Evolutionary conservation across 2,888 invertebrate species (phyloP), one percentile per base, ranked within the genome.

Genomic region (Margaritifera margaritifera): DNA sequence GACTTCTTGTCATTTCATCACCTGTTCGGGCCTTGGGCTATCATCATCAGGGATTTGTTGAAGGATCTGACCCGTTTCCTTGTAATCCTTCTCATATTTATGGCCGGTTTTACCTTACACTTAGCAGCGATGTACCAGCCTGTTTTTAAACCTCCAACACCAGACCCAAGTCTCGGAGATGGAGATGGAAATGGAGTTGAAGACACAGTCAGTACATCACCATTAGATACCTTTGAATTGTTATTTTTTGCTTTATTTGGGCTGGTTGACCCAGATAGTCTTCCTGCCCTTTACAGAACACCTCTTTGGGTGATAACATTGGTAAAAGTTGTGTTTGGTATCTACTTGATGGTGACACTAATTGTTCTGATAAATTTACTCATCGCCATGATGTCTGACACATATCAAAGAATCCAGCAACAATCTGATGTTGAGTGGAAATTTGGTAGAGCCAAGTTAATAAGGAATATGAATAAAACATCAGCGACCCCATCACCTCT

Each of bases 381-480:
- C 91, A 99, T 99, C 93, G 99, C 99, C 92, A 98, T 99, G 98
- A 98, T 99, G 98, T 98, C 98, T 92, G 98, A 99, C 93, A 99
- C 99, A 87, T 99, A 99, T 92, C 98, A 99, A 91, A 94, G 98
- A 89, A 98, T 98, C 89, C 96, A 99, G 94, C 98, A 98, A 54
- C 98, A 99, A 93, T 99, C 99, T 60, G 99, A 99, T 91, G 98
- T 97, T 85, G 99, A 99, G 91, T 99, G 99, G 99, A 99, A 99
- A 91, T 99, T 98, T 90, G 99, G 99, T 50, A 91, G 99, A 86
- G 99, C 99, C 66, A 99, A 99, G 91, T 92, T 99, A 87, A 98
- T 99, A 89, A 93, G 99, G 80, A 98, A 98, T 89, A 99, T 99
- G 98, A 99, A 98, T 91, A 94, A 93, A 86, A 98, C 98, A 11